Base-by-base conservation (phyloP, 2,113 vertebrate genomes). In the Promerops cafer region DNA sequence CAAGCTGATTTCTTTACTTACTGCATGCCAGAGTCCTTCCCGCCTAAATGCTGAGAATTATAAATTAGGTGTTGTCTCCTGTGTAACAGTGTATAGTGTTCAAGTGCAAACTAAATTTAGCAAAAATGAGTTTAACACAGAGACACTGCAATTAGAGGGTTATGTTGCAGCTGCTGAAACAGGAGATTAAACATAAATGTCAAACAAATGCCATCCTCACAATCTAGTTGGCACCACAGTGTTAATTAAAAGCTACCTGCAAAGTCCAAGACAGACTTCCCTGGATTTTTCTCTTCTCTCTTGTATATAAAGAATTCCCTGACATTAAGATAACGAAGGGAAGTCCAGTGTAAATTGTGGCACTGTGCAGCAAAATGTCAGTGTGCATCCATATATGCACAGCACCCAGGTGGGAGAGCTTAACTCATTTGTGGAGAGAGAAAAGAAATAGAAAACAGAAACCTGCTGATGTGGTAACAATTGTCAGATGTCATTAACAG, bases 241-340 rank as follows among this genome's bases (percentile, higher is more conserved):
- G 69, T 93, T 96, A 87, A 93, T 94, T 95, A 86, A 89, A 91
- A 91, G 71, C 42, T 89, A 93, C 56, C 77, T 94, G 76, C 24
- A 21, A 86, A 81, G 89, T 89, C 71, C 35, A 40, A 54, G 82
- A 49, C 61, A 76, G 64, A 40, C 33, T 84, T 84, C 13, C 63
- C 24, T 77, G 35, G 33, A 35, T 87, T 91, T 82, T 75, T 70
- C 66, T 83, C 30, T 64, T 59, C 37, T 79, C 9, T 85, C 19
- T 76, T 18, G 3, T 31, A 40, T 35, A 21, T 27, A 54, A 85
- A 84, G 60, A 30, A 35, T 81, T 95, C 53, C 47, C 23, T 96
- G 86, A 74, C 80, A 47, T 87, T 78, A 92, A 84, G 72, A 26
- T 89, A 68, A 89, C 0, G 2, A 93, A 91, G 69, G 40, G 37